Percentiles rank a stretch among this genome's conserved stretches.
phyloP scores from a whole-genome alignment of 1,140 invertebrate genomes.

The Olivierus martensii region DNA sequence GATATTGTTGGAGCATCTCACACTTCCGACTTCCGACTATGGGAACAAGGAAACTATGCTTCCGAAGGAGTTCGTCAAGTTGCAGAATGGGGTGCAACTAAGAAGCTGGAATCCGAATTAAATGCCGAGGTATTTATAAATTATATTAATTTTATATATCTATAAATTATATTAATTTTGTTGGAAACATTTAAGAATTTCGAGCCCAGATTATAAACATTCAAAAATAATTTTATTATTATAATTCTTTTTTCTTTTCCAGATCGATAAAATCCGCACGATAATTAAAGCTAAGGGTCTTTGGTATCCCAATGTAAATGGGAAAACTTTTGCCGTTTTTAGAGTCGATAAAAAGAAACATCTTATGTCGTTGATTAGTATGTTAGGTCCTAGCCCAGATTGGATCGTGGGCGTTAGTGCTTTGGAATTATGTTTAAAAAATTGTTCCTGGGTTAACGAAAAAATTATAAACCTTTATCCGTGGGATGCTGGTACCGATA shows the following conservation, averaged over 20 bases:
- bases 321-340: conserved; percentile 27
- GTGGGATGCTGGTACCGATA: conserved; percentile 42
- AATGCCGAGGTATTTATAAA: conserved; percentile 27
- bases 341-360: conserved; percentile 33
- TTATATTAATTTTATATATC: too few relatives aligned
- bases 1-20: conserved; percentile 39
- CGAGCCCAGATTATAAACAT: conserved; percentile 26
- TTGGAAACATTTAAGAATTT: neutral
- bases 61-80: conserved; percentile 38
- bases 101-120: conserved; percentile 36
- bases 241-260: conserved; percentile 5
- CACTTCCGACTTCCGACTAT: conserved; percentile 33
- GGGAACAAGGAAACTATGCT: conserved; percentile 35
- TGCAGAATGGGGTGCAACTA: conserved; percentile 38
- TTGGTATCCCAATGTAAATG: conserved; percentile 31
- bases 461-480: conserved; percentile 36
- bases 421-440: conserved; percentile 35
- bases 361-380: conserved; percentile 33
- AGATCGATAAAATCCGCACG: conserved; percentile 52
- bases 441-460: conserved; percentile 38
- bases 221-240: conserved; percentile 17
- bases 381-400: conserved; percentile 37
- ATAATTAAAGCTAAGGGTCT: conserved; percentile 34
- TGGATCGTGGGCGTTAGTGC: conserved; percentile 39
- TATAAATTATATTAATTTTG: neutral